Conservation (phyloP, 2,888 invertebrate species). For the Trichopoda pennipes region DNA sequence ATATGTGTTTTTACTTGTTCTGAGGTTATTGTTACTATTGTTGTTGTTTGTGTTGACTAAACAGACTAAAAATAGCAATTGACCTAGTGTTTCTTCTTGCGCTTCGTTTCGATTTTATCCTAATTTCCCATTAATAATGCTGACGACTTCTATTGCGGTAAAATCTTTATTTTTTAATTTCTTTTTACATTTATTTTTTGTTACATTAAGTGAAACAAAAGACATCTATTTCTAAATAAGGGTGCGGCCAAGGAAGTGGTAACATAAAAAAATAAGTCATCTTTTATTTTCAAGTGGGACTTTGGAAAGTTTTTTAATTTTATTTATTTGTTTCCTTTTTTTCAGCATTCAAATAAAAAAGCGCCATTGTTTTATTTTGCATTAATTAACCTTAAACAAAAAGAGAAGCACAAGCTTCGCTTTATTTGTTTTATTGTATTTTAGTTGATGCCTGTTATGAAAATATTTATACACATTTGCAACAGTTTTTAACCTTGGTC, state of each 20-base stretch:
- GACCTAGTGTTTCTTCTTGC: constrained; percentile 13
- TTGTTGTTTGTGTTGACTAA: neutral
- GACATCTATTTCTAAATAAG: too few species aligned
- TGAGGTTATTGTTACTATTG: neutral
- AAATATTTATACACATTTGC: constrained; percentile 38
- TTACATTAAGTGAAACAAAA: neutral
- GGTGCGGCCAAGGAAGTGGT: too few species aligned
- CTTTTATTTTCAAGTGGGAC: too few species aligned
- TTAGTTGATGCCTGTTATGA: constrained; percentile 1
- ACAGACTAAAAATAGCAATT: constrained; percentile 28
- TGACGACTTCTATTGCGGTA: constrained; percentile 4
- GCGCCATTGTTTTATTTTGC: too few species aligned
- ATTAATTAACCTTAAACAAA: constrained; percentile 23
- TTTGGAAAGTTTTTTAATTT: too few species aligned
- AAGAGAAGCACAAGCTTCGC: neutral
- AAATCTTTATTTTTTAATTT: neutral
- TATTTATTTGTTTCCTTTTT: too few species aligned
- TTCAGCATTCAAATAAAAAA: too few species aligned
- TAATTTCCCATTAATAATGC: constrained; percentile 33
- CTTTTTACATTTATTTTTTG: neutral
- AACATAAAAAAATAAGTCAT: too few species aligned
- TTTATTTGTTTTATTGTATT: neutral
- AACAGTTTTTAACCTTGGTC: constrained; percentile 62
- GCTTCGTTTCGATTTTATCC: constrained; percentile 23
- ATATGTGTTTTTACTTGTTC: constrained; percentile 40